phyloP scores from a whole-genome alignment of 2,113 vertebrate genomes.

The Danio rerio region GRCz12tu NC_133184.1:2160501-2161000 shows the following conservation, averaged over 20 bases:
- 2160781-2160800: neutral
- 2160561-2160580: no score
- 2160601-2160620: no score
- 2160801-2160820: no score
- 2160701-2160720: neutral
- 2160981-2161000: slow-evolving; percentile 73
- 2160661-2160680: neutral
- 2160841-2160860: slow-evolving; percentile 24
- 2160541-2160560: no score
- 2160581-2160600: no score
- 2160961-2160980: slow-evolving; percentile 14
- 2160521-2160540: no score
- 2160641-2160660: no score
- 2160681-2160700: neutral
- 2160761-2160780: neutral
- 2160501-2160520: no score
- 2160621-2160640: no score
- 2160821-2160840: neutral
- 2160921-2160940: slow-evolving; percentile 77
- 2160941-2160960: slow-evolving; percentile 65
- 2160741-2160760: neutral
- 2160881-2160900: slow-evolving; percentile 77
- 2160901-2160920: slow-evolving; percentile 81
- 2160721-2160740: neutral
- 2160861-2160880: slow-evolving; percentile 73